A percentile compares a stretch with the other conserved stretches of the same genome.
Evolutionary conservation across 2,888 invertebrate species (phyloP).

Genomic region (Perizoma affinitatum): DNA sequence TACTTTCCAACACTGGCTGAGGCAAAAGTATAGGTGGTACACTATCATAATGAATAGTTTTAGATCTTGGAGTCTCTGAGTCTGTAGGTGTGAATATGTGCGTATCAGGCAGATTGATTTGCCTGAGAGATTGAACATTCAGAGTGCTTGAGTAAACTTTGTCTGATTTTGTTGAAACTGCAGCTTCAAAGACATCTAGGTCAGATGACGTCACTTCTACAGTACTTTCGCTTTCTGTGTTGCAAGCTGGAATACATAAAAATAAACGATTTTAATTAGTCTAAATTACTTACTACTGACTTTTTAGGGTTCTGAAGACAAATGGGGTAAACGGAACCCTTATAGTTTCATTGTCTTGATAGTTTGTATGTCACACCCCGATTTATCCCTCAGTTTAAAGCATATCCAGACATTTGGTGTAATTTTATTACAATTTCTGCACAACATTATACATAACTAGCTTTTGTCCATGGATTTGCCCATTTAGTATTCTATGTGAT

Average conservation of each 20-base stretch:
- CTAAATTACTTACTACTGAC: too few species aligned
- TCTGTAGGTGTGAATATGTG: slow-evolving; percentile 81
- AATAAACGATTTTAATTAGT: background rate
- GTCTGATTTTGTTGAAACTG: slow-evolving; percentile 58
- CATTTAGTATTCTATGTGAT: too few species aligned
- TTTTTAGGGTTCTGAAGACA: too few species aligned
- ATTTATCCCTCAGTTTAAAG: too few species aligned
- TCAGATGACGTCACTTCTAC: slow-evolving; percentile 58
- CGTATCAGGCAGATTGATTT: slow-evolving; percentile 79
- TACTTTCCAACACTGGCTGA: slow-evolving; percentile 46
- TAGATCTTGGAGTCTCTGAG: slow-evolving; percentile 79
- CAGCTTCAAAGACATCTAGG: slow-evolving; percentile 65
- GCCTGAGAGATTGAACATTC: slow-evolving; percentile 72
- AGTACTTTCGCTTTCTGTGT: slow-evolving; percentile 56
- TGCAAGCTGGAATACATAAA: slow-evolving; percentile 69
- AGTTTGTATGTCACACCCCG: background rate
- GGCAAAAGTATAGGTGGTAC: slow-evolving; percentile 60
- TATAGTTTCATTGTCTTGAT: too few species aligned
- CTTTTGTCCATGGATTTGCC: too few species aligned
- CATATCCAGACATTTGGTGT: too few species aligned
- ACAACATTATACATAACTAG: too few species aligned
- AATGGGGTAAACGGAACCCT: too few species aligned
- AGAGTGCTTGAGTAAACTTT: slow-evolving; percentile 71
- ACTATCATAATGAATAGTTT: slow-evolving; percentile 76
- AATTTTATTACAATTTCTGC: too few species aligned